A percentile compares a stretch with the other conserved stretches of the same genome.
Conservation (phyloP, 2,888 invertebrate species). For the Polyommatus iphigenia region DNA sequence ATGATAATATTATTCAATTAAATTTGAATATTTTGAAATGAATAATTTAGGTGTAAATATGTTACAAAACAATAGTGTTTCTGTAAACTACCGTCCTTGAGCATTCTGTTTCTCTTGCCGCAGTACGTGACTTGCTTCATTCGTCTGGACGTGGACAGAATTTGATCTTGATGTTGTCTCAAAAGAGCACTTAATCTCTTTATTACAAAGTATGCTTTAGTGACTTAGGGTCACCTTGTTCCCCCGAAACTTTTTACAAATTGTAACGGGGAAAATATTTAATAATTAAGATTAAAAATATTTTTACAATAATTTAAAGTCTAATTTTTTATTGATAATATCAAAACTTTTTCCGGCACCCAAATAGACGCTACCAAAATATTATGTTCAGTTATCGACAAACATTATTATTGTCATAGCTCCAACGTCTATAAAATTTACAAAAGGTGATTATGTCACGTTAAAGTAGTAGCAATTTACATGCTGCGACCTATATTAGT, state of each 20-base stretch:
- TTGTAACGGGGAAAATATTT: too few species aligned
- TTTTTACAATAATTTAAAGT: too few species aligned
- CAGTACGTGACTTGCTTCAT: constrained; percentile 27
- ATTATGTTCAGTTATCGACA: too few species aligned
- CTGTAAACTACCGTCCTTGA: constrained; percentile 19
- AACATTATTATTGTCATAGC: too few species aligned
- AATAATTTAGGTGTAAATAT: background rate
- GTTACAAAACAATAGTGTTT: constrained; percentile 5
- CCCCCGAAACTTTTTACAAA: too few species aligned
- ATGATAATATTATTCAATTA: background rate
- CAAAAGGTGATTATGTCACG: background rate
- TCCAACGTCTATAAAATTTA: too few species aligned
- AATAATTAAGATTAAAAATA: too few species aligned
- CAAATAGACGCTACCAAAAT: too few species aligned
- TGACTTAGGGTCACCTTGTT: too few species aligned
- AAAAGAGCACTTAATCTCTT: background rate
- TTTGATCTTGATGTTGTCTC: background rate
- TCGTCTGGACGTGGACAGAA: constrained; percentile 23
- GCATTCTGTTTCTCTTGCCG: constrained; percentile 1
- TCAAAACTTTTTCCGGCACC: too few species aligned
- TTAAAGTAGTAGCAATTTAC: background rate
- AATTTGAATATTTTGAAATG: background rate
- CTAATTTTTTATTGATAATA: too few species aligned
- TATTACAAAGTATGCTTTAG: background rate
- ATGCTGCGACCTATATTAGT: background rate